Base-by-base conservation (phyloP, 2,888 invertebrate genomes). In the Meiosimyza platycephala region DNA sequence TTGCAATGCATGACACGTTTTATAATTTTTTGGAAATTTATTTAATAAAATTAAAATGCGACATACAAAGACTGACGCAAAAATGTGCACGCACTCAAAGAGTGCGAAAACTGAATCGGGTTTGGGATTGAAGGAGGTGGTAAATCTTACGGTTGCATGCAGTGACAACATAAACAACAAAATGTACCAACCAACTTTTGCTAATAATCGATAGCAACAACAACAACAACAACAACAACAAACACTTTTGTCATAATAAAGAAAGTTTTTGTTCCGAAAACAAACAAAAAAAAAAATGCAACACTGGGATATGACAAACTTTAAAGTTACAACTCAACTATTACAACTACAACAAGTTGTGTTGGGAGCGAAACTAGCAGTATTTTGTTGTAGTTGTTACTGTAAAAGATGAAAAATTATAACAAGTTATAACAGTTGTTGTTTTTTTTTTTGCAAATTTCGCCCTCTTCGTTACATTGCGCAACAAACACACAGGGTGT, bases 161-260 rank as follows among this genome's bases (percentile, higher is more conserved):
- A 40, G 40, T 40, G 6, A 40, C 40, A 40, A 40, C 40, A 40
- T 40, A 40, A 40, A 40, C 40, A 40, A 40, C 40, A 40, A 40
- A 40, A 40, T 40, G 40, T 40, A 68, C 11, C 47, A 16, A 57
- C 12, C 4, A 54, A 47, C 15, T n/a, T 40, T 48, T 28, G 13
- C 59, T 60, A 47, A 66, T 72, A 72, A 72, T 66, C 72, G 72
- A 72, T 72, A 28, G 40, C 51, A 72, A 47, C 54, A 60, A n/a
- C 60, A 60, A 50, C 48, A 50, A 12, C 51, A 72, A 47, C 54
- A 60, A n/a, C 60, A 60, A 50, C 48, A 50, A 12, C 18, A 48
- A 40, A 62, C 52, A 62, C 69, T 74, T 74, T 74, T 68, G 68
- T 72, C 74, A 74, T 74, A 68, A 74, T 66, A 57, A 28, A 15